Base-by-base conservation (phyloP, 2,797 vertebrate genomes). In the Paratrypauchen microcephalus region DNA sequence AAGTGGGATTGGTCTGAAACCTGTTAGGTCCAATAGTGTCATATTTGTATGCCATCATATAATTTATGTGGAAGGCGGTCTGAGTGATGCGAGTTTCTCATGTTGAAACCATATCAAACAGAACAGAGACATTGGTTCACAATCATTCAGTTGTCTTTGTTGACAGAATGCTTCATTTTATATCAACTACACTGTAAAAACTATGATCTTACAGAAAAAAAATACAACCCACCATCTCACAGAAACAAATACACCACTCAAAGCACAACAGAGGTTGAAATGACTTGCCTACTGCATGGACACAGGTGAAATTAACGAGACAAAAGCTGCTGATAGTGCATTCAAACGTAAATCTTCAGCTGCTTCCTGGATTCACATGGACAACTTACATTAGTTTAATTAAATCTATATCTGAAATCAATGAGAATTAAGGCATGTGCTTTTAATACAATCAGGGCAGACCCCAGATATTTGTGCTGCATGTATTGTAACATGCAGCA, bases 341-440 rank as follows among this genome's bases (percentile, higher is more conserved):
- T 30, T 9, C 47, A 65, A 65, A 65, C 9, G 30, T 65, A 50
- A 65, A 48, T 65, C 63, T 50, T n/a, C 45, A 65, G 19, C 59
- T 16, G 21, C 16, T 24, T 30, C 41, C 39, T 24, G 45, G 47
- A 45, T 41, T 63, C 61, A 63, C 39, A 23, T 15, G 19, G 36
- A 63, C 36, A 45, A 45, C 47, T 8, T 50, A 30, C 63, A 65
- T 65, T 65, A 65, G 63, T 50, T 65, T 65, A 65, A 65, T 65
- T 65, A 65, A 52, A 50, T 65, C 63, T 50, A 65, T 50, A 65
- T 28, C 45, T 50, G 4, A 28, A 50, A 50, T 65, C 63, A 50
- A 65, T 50, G 45, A 50, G 6, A 65, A 65, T 65, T 50, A 50
- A 65, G 63, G 16, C 24, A 50, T 65, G 63, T n/a, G 63, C 21